Conservation (phyloP, 2,113 vertebrate species). For the Rhombomys opimus region DNA sequence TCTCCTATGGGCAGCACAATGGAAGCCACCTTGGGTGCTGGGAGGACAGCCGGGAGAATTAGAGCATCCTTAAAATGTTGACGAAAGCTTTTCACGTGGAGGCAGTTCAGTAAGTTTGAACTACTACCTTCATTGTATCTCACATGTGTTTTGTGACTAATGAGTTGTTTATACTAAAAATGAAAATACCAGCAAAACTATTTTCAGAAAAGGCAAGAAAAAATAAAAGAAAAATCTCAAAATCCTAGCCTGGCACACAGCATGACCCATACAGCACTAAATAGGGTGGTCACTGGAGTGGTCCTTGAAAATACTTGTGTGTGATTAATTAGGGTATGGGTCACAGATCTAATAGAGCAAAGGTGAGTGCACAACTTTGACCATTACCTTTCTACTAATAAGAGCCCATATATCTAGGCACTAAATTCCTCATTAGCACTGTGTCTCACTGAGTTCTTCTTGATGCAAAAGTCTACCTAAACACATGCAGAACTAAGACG, state of each 20-base stretch:
- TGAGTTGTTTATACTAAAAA: background rate
- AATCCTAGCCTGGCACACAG: background rate
- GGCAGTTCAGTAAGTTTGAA: background rate
- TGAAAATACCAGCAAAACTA: background rate
- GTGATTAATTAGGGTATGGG: background rate
- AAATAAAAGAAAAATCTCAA: background rate
- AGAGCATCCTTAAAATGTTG: background rate
- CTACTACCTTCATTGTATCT: background rate
- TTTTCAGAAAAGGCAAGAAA: background rate
- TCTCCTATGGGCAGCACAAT: background rate
- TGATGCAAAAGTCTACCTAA: background rate
- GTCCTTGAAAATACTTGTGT: background rate
- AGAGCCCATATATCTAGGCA: background rate
- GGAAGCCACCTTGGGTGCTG: background rate
- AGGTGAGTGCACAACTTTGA: background rate
- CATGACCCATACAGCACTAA: background rate
- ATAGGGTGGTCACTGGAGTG: background rate
- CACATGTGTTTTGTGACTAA: background rate
- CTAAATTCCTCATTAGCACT: background rate
- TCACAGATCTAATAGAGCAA: background rate
- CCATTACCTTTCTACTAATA: background rate
- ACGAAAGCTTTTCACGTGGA: background rate
- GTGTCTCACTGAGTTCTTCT: background rate
- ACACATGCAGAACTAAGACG: background rate
- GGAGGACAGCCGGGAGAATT: background rate